Conservation (phyloP, 2,888 invertebrate genomes). For the Craniophora ligustri region DNA sequence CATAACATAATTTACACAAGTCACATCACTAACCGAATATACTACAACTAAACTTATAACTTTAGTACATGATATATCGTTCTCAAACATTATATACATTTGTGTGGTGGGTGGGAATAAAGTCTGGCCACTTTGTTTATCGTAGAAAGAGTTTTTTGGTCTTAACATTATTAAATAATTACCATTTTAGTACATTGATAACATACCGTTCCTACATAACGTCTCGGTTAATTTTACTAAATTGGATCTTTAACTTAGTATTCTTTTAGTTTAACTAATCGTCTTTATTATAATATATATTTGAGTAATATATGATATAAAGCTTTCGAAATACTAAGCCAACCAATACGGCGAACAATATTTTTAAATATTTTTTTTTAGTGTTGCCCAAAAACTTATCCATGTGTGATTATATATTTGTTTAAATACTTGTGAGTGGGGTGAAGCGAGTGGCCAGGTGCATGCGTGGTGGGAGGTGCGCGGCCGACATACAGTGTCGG, state of each 20-base stretch:
- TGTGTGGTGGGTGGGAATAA: constrained; percentile 82
- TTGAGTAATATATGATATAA: constrained; percentile 40
- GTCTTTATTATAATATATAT: constrained; percentile 33
- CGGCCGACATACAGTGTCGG: constrained; percentile 6
- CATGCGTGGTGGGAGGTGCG: constrained; percentile 79
- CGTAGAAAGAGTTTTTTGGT: constrained; percentile 57
- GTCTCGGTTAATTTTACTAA: constrained; percentile 20
- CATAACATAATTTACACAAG: constrained; percentile 66
- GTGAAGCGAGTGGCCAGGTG: constrained; percentile 80
- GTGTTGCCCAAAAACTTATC: constrained; percentile 16
- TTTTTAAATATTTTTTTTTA: constrained; percentile 14
- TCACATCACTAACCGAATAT: constrained; percentile 77
- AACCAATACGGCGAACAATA: constrained; percentile 25
- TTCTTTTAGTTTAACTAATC: constrained; percentile 28
- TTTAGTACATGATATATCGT: constrained; percentile 52
- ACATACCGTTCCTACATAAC: constrained; percentile 26
- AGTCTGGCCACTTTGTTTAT: constrained; percentile 76
- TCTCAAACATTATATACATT: constrained; percentile 75
- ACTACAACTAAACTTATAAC: constrained; percentile 72
- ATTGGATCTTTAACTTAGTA: constrained; percentile 45
- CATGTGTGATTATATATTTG: constrained; percentile 40
- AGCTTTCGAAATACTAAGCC: constrained; percentile 27
- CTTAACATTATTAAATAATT: constrained; percentile 52
- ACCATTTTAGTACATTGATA: constrained; percentile 42
- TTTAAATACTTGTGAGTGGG: too few relatives aligned